These are phyloP conservation scores for Thalassoma bifasciatum DNA, from an alignment of 2,113 vertebrate genomes.

Conservation along the genomic window DNA sequence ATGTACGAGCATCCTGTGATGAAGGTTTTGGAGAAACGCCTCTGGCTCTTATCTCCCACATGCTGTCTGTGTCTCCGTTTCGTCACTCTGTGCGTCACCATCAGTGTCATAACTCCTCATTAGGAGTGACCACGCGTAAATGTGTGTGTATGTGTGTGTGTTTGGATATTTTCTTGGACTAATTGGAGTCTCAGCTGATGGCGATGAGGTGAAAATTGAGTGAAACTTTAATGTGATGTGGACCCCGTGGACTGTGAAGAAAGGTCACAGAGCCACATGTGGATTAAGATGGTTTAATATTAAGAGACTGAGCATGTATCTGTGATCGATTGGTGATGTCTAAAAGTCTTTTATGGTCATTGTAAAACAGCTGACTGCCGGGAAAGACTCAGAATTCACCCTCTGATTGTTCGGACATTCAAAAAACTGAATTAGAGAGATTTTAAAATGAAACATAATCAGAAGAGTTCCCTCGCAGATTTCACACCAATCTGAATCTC, in stretches of 20 bases:
- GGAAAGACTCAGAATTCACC: too few relatives aligned
- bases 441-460: too few relatives aligned
- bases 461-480: background rate
- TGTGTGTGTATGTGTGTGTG: slow-evolving; percentile 26
- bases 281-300: background rate
- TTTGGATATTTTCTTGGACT: background rate
- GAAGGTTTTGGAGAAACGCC: slow-evolving; percentile 46
- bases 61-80: slow-evolving; percentile 39
- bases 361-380: too few relatives aligned
- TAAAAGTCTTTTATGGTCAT: background rate
- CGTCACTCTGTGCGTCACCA: slow-evolving; percentile 69
- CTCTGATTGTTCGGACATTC: too few relatives aligned
- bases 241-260: background rate
- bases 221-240: background rate
- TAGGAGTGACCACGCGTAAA: slow-evolving; percentile 30
- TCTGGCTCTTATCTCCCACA: slow-evolving; percentile 50
- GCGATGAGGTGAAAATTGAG: background rate
- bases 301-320: background rate
- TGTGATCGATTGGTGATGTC: background rate
- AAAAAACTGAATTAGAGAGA: too few relatives aligned
- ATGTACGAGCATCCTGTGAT: slow-evolving; percentile 45
- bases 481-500: background rate
- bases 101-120: slow-evolving; percentile 53
- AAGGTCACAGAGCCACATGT: background rate
- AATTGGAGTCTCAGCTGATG: background rate